These are phyloP conservation scores for Diaphora mendica DNA, from an alignment of 2,888 invertebrate genomes.

Conservation along the genomic window DNA sequence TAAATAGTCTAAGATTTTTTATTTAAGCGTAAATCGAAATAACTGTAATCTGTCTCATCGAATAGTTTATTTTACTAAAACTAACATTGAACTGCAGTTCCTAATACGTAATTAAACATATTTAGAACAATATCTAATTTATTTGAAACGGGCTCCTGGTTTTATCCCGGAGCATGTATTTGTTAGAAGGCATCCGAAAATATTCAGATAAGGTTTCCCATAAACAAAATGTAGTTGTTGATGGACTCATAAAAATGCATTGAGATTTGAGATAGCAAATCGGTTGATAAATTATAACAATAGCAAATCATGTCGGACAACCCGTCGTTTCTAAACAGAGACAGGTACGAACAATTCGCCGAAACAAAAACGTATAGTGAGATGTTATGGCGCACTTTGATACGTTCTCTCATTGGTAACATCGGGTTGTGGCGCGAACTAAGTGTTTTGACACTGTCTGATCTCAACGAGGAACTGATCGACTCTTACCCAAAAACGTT, in stretches of 20 bases:
- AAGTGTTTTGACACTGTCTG: conserved; percentile 25
- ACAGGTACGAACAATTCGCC: conserved; percentile 44
- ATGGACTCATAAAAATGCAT: conserved; percentile 63
- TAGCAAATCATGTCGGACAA: conserved; percentile 53
- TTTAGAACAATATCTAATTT: conserved; percentile 68
- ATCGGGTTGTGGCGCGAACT: conserved; percentile 64
- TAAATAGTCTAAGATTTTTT: conserved; percentile 58
- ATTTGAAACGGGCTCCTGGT: conserved; percentile 64
- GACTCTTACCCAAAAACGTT: conserved; percentile 10
- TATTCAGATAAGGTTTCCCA: conserved; percentile 50
- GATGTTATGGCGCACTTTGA: conserved; percentile 26
- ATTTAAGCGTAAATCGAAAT: conserved; percentile 49
- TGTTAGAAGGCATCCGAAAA: conserved; percentile 64
- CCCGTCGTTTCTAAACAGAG: conserved; percentile 68
- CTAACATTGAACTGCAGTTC: conserved; percentile 81
- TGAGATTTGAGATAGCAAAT: conserved; percentile 71
- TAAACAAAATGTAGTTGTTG: conserved; percentile 47
- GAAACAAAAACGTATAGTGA: conserved; percentile 21
- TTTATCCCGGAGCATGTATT: conserved; percentile 46
- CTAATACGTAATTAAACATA: conserved; percentile 78
- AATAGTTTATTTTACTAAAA: conserved; percentile 67
- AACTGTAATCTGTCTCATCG: conserved; percentile 59
- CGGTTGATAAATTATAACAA: conserved; percentile 50
- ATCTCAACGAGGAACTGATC: conserved; percentile 55
- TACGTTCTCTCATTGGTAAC: conserved; percentile 64